Evolutionary conservation across 2,797 vertebrate genomes (phyloP).

Genomic region (Gallinago nigripennis): DNA sequence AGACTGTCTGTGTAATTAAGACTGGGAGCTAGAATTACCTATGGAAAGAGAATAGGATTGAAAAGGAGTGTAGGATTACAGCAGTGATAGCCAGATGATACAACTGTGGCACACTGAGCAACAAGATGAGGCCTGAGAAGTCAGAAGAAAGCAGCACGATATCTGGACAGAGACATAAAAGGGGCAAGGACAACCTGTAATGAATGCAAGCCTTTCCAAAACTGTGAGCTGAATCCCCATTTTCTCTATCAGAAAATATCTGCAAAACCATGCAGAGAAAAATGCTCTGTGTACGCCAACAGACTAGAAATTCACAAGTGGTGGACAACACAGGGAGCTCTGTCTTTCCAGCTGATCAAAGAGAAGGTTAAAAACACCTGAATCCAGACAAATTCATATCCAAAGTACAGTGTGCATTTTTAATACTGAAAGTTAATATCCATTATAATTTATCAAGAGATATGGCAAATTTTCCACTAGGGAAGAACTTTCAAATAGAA

Average conservation of each 20-base stretch:
- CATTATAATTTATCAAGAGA: background rate
- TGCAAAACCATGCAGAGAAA: background rate
- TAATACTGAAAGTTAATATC: background rate
- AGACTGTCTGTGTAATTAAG: background rate
- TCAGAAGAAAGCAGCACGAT: background rate
- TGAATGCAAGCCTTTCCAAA: background rate
- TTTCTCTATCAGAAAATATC: background rate
- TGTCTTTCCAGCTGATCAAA: background rate
- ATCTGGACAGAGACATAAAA: background rate
- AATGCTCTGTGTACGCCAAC: background rate
- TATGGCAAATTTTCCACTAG: background rate
- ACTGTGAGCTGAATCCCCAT: background rate
- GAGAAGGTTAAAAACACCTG: background rate
- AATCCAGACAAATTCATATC: background rate
- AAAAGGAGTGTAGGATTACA: constrained; percentile 10
- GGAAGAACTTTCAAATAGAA: background rate
- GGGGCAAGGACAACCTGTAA: background rate
- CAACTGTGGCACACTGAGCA: background rate
- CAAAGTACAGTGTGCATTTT: background rate
- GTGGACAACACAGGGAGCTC: background rate
- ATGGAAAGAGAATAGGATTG: background rate
- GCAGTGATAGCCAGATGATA: background rate
- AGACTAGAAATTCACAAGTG: background rate
- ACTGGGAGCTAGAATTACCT: constrained; percentile 7
- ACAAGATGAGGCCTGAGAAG: background rate